A percentile compares a stretch with the other conserved stretches of the same genome.
Evolutionary conservation across 2,113 vertebrate genomes (phyloP).

Genomic region (Halichoerus grypus): DNA sequence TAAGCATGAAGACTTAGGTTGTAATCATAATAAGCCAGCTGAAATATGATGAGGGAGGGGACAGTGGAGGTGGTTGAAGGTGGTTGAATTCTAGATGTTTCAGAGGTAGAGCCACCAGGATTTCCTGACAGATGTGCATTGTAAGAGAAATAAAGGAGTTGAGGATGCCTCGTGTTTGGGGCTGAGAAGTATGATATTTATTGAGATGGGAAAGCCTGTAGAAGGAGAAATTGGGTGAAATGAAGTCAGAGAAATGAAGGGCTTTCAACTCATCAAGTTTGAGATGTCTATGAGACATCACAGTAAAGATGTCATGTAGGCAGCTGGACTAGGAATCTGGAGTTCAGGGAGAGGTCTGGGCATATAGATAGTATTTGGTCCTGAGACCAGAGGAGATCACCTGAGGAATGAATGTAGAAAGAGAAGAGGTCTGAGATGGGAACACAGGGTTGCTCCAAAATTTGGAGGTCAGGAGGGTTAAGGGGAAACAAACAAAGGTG

Average conservation of each 20-base stretch:
- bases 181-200: not conserved
- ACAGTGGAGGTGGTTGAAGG: not conserved
- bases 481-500: not conserved
- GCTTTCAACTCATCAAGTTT: not conserved
- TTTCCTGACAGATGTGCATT: not conserved
- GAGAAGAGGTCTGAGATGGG: not conserved
- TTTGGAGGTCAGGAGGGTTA: not conserved
- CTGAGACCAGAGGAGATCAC: not conserved
- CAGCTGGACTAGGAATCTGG: not conserved
- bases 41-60: not conserved
- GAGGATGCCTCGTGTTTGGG: not conserved
- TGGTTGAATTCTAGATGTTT: not conserved
- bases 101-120: not conserved
- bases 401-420: not conserved
- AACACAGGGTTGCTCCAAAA: not conserved
- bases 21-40: not conserved
- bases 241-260: not conserved
- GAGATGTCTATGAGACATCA: not conserved
- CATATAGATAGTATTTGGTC: not conserved
- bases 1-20: not conserved
- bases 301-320: not conserved
- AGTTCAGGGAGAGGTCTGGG: not conserved
- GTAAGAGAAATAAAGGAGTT: not conserved
- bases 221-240: not conserved
- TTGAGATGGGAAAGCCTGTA: not conserved